Percentiles rank a stretch among this genome's conserved stretches.
Conservation (phyloP, 2,797 vertebrate species). For the Aselliscus stoliczkanus region DNA sequence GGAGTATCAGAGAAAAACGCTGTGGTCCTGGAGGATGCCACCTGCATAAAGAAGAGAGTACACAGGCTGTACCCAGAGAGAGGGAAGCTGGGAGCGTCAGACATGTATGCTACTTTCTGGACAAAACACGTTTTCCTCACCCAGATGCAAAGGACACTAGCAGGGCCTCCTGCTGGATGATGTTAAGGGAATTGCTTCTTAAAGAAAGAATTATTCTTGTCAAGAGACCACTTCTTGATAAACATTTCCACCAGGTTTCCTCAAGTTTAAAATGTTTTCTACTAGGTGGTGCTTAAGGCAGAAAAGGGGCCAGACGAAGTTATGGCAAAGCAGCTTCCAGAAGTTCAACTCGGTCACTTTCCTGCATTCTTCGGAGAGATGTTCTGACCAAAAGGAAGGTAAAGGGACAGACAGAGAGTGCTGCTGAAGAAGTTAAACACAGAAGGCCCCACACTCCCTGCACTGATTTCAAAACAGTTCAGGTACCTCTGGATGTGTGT, state of each 20-base stretch:
- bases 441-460: neutral
- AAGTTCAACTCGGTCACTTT: accelerated
- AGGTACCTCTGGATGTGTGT: too few relatives aligned
- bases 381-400: neutral
- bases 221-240: neutral
- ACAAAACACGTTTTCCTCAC: neutral
- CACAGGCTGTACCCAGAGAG: neutral
- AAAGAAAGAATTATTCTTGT: neutral
- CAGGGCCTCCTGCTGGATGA: neutral
- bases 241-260: neutral
- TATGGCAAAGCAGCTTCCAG: neutral
- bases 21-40: neutral
- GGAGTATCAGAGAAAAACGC: neutral
- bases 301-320: neutral
- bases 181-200: neutral
- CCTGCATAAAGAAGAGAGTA: accelerated
- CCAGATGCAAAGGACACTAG: accelerated
- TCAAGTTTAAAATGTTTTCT: neutral
- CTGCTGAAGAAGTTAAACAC: neutral
- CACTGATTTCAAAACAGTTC: neutral
- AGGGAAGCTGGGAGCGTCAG: accelerated
- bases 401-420: neutral
- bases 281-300: too few relatives aligned
- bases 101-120: neutral
- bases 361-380: neutral